These are phyloP conservation scores for Clarias laeviceps DNA, from an alignment of 2,797 vertebrate species.

Conservation along the genomic window DNA sequence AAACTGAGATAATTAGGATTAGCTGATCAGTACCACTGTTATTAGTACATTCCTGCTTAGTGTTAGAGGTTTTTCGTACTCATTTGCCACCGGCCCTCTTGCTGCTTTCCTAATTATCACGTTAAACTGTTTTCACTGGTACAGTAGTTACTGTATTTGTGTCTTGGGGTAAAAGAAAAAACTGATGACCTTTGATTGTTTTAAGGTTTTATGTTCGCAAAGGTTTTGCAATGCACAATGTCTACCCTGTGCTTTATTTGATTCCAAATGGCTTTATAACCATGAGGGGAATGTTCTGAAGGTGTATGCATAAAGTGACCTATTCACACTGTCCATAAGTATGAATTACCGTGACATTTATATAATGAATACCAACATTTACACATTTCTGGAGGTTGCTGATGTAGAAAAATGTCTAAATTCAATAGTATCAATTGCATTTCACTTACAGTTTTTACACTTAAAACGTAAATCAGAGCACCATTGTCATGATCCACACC, in stretches of 20 bases:
- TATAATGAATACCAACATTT: background rate
- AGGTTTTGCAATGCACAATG: background rate
- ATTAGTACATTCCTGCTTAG: background rate
- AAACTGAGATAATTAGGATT: background rate
- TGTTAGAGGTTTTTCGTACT: background rate
- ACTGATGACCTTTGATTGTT: background rate
- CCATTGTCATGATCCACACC: background rate
- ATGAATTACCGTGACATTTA: slow-evolving; percentile 4
- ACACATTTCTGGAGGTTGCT: slow-evolving; percentile 12
- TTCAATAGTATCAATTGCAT: slow-evolving; percentile 4
- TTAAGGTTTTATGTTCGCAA: background rate
- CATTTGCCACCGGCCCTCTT: background rate
- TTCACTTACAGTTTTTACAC: background rate
- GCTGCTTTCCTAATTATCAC: background rate
- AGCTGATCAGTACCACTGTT: background rate
- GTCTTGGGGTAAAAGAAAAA: background rate
- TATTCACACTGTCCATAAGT: background rate
- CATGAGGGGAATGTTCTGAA: background rate
- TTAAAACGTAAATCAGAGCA: slow-evolving; percentile 11
- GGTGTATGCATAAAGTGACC: background rate
- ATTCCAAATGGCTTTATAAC: background rate
- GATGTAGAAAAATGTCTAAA: background rate
- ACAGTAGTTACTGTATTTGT: background rate
- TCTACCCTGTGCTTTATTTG: background rate
- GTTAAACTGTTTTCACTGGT: background rate